phyloP scores from a whole-genome alignment of 2,888 invertebrate genomes.

The Andrena fulva region DNA sequence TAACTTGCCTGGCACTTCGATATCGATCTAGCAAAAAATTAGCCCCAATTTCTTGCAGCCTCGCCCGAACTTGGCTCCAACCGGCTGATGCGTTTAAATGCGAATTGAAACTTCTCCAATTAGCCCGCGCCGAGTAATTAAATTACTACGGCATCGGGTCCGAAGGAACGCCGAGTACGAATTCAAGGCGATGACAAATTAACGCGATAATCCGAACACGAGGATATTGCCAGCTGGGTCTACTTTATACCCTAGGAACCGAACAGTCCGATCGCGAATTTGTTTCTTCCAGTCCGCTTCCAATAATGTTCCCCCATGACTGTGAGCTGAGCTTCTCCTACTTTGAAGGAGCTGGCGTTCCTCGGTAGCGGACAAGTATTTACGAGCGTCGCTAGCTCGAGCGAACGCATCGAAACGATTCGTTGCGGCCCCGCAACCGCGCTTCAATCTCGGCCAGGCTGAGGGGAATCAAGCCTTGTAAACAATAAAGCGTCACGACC shows the following conservation, averaged over 20 bases:
- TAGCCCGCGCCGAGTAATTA: conserved; percentile 13
- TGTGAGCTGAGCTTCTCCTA: background rate
- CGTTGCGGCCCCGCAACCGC: conserved; percentile 8
- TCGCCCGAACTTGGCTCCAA: background rate
- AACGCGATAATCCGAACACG: conserved; percentile 13
- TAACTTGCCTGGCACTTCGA: conserved; percentile 6
- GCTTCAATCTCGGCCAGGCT: background rate
- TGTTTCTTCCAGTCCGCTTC: background rate
- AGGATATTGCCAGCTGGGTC: background rate
- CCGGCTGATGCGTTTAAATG: conserved; percentile 23
- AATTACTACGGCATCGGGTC: background rate
- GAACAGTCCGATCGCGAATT: background rate
- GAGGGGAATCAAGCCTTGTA: background rate
- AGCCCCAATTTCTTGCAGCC: background rate
- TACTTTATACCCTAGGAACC: background rate
- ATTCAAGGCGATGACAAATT: background rate
- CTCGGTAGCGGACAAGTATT: background rate
- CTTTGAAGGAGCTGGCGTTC: background rate
- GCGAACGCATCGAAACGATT: conserved; percentile 14
- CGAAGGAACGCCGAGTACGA: background rate
- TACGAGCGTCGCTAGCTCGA: background rate
- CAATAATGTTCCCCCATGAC: background rate
- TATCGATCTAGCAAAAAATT: conserved; percentile 27
- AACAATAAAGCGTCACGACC: conserved; percentile 4
- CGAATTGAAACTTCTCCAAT: conserved; percentile 26